Percentiles rank a stretch among this genome's conserved stretches.
These are phyloP conservation scores for Hanleya hanleyi DNA, from an alignment of 2,888 invertebrate species.

Conservation along the genomic window DNA sequence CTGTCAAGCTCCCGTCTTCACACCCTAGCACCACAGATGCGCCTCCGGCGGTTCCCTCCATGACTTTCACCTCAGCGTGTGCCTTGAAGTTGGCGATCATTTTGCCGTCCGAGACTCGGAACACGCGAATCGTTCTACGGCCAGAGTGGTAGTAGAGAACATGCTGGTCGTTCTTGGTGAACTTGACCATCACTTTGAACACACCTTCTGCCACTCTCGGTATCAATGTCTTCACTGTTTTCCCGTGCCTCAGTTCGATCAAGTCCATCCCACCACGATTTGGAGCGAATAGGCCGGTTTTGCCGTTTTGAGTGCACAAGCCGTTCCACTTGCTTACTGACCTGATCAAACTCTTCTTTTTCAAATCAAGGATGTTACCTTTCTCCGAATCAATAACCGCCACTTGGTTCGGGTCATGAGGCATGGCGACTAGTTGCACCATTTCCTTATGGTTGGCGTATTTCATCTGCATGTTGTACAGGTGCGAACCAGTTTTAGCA, in stretches of 20 bases:
- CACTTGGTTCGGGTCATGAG: constrained; percentile 79
- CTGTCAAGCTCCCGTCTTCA: constrained; percentile 93
- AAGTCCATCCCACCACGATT: constrained; percentile 93
- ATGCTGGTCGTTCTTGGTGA: constrained; percentile 94
- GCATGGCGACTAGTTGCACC: constrained; percentile 69
- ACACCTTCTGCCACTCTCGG: constrained; percentile 94
- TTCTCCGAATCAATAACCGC: constrained; percentile 93
- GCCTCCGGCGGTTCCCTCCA: constrained; percentile 66
- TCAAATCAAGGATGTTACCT: constrained; percentile 88
- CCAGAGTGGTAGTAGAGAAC: constrained; percentile 98
- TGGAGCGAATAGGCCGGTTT: constrained; percentile 94
- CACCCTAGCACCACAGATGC: constrained; percentile 83
- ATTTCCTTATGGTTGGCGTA: constrained; percentile 69
- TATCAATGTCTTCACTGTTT: constrained; percentile 90
- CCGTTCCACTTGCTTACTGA: constrained; percentile 95
- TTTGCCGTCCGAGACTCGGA: constrained; percentile 90
- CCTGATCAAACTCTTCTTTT: constrained; percentile 89
- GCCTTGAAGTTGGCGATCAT: constrained; percentile 88
- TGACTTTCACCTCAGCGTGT: constrained; percentile 68
- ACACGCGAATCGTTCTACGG: constrained; percentile 92
- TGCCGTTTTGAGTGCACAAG: constrained; percentile 76
- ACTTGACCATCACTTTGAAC: constrained; percentile 91
- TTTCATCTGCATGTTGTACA: constrained; percentile 71
- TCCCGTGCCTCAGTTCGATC: constrained; percentile 89
- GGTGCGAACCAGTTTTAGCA: constrained; percentile 82